Base-by-base conservation (phyloP, 2,797 vertebrate species). In the Anabas testudineus region DNA sequence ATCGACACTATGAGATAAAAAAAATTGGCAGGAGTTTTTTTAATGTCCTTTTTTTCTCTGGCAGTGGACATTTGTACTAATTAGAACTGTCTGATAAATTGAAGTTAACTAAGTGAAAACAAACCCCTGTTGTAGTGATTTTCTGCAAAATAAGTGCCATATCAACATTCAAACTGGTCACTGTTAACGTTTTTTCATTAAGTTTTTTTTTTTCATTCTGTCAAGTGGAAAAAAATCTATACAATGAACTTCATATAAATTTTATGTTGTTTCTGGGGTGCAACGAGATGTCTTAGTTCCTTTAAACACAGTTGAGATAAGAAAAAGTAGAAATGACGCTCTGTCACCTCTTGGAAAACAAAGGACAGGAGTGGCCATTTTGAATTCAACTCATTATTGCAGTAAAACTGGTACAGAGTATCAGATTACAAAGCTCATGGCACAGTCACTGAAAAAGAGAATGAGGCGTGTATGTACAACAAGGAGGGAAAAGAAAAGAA, bases 381-480 rank as follows among this genome's bases (percentile, higher is more conserved):
- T 85, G 72, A 89, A 91, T 90, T 91, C 84, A 92, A 90, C 89
- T 91, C 87, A 90, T 93, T 91, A 92, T 91, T 92, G 91, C 91
- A 92, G 88, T 90, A 90, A 91, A 92, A 87, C 86, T 89, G 86
- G 90, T 92, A 92, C 90, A 90, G 86, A 89, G 82, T 88, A 90
- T 88, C 83, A 87, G 86, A 91, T 88, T 90, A 91, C 88, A 90
- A 91, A 91, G 84, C 87, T 90, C 88, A 88, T 91, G 88, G 87
- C 90, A 92, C 90, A 90, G 87, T 92, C 90, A 92, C 90, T 86
- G 85, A 91, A 89, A 87, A 90, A 89, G 83, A 90, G 85, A 90
- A 88, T 88, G 86, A 88, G 84, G 76, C 73, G 83, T 83, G 77
- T 89, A 91, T 91, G 86, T 90, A 92, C 89, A 93, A 89, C 84